Base-by-base conservation (phyloP, 2,797 vertebrate genomes). In the Peromyscus melanophrys region DNA sequence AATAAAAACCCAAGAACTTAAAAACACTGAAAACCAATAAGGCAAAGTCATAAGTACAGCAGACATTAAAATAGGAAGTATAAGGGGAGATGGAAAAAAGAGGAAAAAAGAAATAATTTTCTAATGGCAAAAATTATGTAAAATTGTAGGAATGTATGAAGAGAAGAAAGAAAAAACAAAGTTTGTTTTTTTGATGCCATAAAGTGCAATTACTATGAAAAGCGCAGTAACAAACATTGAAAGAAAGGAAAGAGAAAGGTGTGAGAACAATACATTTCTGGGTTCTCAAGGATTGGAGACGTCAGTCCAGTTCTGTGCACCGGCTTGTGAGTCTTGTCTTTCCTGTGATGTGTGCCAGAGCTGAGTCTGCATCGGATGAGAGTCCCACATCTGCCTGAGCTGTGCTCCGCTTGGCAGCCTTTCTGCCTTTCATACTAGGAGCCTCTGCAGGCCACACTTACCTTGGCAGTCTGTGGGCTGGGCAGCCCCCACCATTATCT, bases 351-450 rank as follows among this genome's bases (percentile, higher is more conserved):
- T 29, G 3, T 29, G 87, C 55, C 23, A 37, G 55, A 43, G 27
- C 16, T 23, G 27, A 75, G 52, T 1, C 34, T 29, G 16, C 4
- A 23, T 10, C 6, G 19, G 37, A 43, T 0, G 19, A 13, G 37
- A 61, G 87, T 59, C 37, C 27, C 21, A 1, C 34, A n/a, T 2
- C 27, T 55, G 69, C n/a, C 63, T 52, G 84, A 55, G 34, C 52
- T 40, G 65, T 11, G 11, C 27, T 6, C 4, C 0, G 0, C 13
- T 23, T 4, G 4, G 61, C 10, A 46, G 82, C 0, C 10, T 29
- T 76, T 40, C 57, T 25, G 13, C 19, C 21, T 49, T 49, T 84
- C n/a, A 43, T 21, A 21, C 37, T 2, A 63, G 16, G 14, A 16
- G 11, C 82, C 40, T 85, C 61, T 49, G 82, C 8, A 29, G 7